Conservation (phyloP, 2,888 invertebrate genomes). For the Agrochola macilenta region DNA sequence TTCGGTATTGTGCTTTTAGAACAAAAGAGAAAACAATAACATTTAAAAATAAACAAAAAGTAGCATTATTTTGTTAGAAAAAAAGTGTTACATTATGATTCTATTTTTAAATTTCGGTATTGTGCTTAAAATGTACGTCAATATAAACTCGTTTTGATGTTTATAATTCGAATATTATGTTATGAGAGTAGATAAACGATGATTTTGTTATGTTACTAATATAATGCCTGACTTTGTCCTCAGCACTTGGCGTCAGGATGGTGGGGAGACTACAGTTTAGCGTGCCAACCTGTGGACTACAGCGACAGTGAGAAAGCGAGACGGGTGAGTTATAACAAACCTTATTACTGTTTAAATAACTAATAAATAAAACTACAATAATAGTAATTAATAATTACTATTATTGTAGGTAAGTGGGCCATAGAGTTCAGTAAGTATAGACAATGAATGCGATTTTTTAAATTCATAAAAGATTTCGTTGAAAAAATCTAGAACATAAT, state of each 20-base stretch:
- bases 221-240: constrained; percentile 75
- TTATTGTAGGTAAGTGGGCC: background rate
- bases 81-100: no score
- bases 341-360: background rate
- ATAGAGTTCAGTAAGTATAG: background rate
- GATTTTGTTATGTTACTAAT: background rate
- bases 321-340: constrained; percentile 91
- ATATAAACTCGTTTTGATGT: no score
- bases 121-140: no score
- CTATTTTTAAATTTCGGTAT: no score
- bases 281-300: constrained; percentile 98
- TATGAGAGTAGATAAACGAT: no score
- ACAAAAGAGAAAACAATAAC: no score
- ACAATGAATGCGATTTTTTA: background rate
- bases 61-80: no score
- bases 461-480: background rate
- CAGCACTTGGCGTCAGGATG: constrained; percentile 98
- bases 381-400: background rate
- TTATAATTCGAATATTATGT: no score
- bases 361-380: no score
- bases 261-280: constrained; percentile 97
- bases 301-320: constrained; percentile 95
- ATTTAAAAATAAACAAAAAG: no score
- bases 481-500: no score
- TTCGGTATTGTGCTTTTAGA: no score